Evolutionary conservation across 2,888 invertebrate species (phyloP).

Genomic region (Altica lythri): DNA sequence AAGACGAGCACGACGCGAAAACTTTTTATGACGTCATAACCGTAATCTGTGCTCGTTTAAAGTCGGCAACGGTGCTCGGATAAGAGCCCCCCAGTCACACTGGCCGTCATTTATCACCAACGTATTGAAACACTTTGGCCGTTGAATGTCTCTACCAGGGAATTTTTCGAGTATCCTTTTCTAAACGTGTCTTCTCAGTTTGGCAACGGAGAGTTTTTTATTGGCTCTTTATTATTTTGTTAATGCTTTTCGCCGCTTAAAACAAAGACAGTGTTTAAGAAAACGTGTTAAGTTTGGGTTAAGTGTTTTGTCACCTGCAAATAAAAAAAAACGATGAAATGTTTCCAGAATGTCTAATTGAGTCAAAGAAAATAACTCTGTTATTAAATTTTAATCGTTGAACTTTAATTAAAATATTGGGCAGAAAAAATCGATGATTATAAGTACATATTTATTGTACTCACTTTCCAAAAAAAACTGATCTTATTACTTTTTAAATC

Average conservation of each 20-base stretch:
- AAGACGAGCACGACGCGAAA: constrained; percentile 25
- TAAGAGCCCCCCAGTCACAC: constrained; percentile 36
- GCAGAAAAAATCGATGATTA: no score
- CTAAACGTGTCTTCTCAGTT: neutral
- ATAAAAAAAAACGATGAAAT: no score
- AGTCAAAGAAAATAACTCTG: no score
- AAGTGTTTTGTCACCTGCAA: no score
- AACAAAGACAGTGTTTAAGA: neutral
- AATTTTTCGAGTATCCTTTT: constrained; percentile 16
- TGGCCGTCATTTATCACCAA: constrained; percentile 36
- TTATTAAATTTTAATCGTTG: no score
- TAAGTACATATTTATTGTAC: no score
- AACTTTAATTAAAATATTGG: no score
- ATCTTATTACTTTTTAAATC: no score
- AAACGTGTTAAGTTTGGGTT: no score
- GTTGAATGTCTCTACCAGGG: constrained; percentile 13
- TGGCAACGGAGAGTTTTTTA: no score
- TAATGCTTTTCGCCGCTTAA: neutral
- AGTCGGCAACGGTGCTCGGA: constrained; percentile 37
- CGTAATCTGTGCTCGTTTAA: constrained; percentile 50
- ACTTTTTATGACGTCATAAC: constrained; percentile 48
- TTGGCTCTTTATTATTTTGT: constrained; percentile 14
- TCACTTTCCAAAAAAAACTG: no score
- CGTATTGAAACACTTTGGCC: constrained; percentile 33
- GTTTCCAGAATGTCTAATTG: no score